These are phyloP conservation scores for Peromyscus attwateri DNA, from an alignment of 2,797 vertebrate species.

Conservation along the genomic window DNA sequence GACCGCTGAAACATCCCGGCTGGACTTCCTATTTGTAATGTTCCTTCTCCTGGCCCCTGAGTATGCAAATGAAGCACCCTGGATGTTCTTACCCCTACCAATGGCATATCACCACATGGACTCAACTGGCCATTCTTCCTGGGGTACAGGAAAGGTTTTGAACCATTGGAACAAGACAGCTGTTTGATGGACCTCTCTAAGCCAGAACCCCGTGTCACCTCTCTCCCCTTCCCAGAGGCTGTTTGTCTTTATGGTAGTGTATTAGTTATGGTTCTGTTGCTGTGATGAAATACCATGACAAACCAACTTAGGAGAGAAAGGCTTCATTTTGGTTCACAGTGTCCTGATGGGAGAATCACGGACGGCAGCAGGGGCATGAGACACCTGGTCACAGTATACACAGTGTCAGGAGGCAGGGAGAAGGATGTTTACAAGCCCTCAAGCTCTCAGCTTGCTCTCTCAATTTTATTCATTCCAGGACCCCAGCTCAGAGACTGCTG, in stretches of 20 bases:
- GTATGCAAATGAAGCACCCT: neutral
- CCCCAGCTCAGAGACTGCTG: neutral
- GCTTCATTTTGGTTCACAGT: neutral
- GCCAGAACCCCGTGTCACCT: neutral
- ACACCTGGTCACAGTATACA: too few relatives aligned
- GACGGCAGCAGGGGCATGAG: neutral
- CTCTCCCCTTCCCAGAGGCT: neutral
- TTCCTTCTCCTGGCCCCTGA: neutral
- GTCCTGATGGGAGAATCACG: neutral
- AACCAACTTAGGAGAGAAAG: neutral
- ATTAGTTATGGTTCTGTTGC: neutral
- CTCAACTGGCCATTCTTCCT: neutral
- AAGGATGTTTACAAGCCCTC: neutral
- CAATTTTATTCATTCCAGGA: neutral
- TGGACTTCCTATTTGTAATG: neutral
- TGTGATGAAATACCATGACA: neutral
- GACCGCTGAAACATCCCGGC: neutral
- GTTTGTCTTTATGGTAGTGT: neutral
- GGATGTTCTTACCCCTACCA: neutral
- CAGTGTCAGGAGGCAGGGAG: neutral
- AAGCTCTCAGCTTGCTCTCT: neutral
- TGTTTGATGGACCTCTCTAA: neutral
- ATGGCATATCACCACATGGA: neutral
- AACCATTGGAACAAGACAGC: neutral
- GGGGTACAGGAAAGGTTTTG: neutral